Percentiles rank a stretch among this genome's conserved stretches.
These are phyloP conservation scores for Threskiornis aethiopicus DNA, from an alignment of 2,797 vertebrate species.

Conservation along the genomic window DNA sequence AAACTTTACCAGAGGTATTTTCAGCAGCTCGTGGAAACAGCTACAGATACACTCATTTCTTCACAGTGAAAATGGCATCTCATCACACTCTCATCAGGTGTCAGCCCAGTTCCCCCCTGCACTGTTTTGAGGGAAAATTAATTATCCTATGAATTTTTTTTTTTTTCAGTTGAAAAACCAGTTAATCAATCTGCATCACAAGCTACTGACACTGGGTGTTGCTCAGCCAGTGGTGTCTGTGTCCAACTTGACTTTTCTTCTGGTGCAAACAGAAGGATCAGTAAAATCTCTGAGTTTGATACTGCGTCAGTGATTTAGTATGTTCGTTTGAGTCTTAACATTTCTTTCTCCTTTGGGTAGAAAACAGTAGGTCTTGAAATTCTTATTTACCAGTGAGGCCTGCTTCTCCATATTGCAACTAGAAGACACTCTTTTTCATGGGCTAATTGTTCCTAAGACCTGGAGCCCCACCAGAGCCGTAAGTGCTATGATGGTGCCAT, in stretches of 20 bases:
- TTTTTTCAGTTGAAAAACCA: not conserved
- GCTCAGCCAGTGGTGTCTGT: fast-evolving
- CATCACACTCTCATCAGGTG: too few species aligned
- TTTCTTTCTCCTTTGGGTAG: not conserved
- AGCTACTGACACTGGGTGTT: not conserved
- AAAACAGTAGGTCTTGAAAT: not conserved
- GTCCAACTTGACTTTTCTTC: not conserved
- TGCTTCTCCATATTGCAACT: not conserved
- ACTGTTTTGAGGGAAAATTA: not conserved
- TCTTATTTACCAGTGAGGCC: not conserved
- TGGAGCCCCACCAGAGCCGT: not conserved
- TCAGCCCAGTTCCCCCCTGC: not conserved
- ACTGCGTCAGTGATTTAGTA: not conserved
- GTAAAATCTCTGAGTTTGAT: not conserved
- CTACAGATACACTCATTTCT: not conserved
- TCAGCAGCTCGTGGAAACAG: not conserved
- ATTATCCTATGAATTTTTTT: not conserved
- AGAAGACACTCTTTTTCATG: not conserved
- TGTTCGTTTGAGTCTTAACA: not conserved
- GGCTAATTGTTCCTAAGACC: not conserved
- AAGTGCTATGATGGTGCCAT: not conserved
- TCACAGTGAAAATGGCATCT: not conserved
- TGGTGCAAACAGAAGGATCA: not conserved
- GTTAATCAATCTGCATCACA: not conserved
- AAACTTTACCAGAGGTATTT: not conserved